Percentiles rank a stretch among this genome's conserved stretches.
phyloP scores from a whole-genome alignment of 2,797 vertebrate species.

The Chromobotia macracanthus region DNA sequence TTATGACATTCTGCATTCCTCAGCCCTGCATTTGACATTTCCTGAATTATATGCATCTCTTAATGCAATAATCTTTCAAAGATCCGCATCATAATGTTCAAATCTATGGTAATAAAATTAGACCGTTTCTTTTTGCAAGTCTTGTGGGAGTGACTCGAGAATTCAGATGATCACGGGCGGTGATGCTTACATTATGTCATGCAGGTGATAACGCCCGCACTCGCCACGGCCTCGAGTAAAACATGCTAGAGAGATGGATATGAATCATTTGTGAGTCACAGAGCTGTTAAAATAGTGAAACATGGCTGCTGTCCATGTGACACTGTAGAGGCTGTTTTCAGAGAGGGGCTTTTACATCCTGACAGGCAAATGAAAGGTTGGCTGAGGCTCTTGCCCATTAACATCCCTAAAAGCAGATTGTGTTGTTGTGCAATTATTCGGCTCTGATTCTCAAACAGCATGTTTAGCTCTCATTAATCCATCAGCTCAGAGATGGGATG shows the following conservation, averaged over 20 bases:
- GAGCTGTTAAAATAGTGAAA: conserved; percentile 24
- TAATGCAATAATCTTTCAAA: conserved; percentile 78
- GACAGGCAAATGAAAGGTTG: conserved; percentile 60
- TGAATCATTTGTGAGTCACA: conserved; percentile 40
- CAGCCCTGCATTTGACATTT: conserved; percentile 68
- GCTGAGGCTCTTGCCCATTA: conserved; percentile 39
- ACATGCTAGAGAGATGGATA: conserved; percentile 28
- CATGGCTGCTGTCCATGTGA: conserved; percentile 35
- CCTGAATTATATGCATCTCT: conserved; percentile 73
- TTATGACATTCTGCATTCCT: conserved; percentile 69
- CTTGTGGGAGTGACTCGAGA: conserved; percentile 8
- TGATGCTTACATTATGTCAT: conserved; percentile 12
- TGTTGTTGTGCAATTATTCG: conserved; percentile 34
- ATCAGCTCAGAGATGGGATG: conserved; percentile 31
- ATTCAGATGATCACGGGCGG: background rate
- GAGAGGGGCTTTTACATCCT: conserved; percentile 44
- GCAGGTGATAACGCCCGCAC: conserved; percentile 17
- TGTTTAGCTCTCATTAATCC: conserved; percentile 48
- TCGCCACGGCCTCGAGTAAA: background rate
- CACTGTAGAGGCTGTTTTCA: conserved; percentile 34
- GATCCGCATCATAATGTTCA: conserved; percentile 70
- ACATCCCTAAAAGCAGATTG: conserved; percentile 42
- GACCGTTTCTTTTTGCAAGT: conserved; percentile 50
- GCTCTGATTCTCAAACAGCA: conserved; percentile 34
- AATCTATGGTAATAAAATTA: conserved; percentile 76